A percentile compares a stretch with the other conserved stretches of the same genome.
Evolutionary conservation across 2,113 vertebrate species (phyloP).

Genomic region (Stigmatopora nigra): DNA sequence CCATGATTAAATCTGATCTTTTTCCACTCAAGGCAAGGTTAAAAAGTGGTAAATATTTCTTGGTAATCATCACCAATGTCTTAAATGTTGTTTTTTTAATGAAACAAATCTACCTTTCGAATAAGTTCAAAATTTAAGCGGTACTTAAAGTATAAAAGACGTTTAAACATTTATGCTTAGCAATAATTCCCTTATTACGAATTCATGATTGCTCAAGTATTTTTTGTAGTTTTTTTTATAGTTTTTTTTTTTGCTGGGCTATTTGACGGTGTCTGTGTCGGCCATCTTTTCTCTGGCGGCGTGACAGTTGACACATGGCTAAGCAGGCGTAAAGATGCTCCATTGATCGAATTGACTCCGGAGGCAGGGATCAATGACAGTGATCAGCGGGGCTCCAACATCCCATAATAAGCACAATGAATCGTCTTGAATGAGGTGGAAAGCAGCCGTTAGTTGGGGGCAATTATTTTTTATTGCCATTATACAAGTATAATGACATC

Average conservation of each 20-base stretch:
- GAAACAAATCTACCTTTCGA: background rate
- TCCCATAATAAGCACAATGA: slow-evolving; percentile 54
- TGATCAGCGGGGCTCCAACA: slow-evolving; percentile 68
- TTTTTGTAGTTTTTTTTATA: slow-evolving; percentile 13
- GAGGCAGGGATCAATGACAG: slow-evolving; percentile 62
- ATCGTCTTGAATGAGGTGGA: slow-evolving; percentile 38
- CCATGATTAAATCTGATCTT: background rate
- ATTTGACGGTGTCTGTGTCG: slow-evolving; percentile 17
- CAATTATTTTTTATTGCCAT: slow-evolving; percentile 37
- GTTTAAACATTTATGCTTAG: background rate
- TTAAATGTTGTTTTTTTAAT: background rate
- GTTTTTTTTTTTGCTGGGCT: slow-evolving; percentile 29
- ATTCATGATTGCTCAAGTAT: slow-evolving; percentile 3
- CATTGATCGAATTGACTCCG: slow-evolving; percentile 69
- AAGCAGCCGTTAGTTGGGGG: background rate
- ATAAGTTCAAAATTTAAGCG: background rate
- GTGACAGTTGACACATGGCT: slow-evolving; percentile 64
- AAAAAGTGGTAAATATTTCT: slow-evolving; percentile 1
- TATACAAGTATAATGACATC: no score
- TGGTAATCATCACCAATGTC: background rate
- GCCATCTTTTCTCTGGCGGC: slow-evolving; percentile 57
- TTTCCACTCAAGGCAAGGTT: background rate
- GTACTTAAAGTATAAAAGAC: background rate
- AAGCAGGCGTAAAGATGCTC: slow-evolving; percentile 62
- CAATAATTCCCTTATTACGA: background rate